Conservation (phyloP, 2,888 invertebrate genomes). For the Drosophila paranaensis region DNA sequence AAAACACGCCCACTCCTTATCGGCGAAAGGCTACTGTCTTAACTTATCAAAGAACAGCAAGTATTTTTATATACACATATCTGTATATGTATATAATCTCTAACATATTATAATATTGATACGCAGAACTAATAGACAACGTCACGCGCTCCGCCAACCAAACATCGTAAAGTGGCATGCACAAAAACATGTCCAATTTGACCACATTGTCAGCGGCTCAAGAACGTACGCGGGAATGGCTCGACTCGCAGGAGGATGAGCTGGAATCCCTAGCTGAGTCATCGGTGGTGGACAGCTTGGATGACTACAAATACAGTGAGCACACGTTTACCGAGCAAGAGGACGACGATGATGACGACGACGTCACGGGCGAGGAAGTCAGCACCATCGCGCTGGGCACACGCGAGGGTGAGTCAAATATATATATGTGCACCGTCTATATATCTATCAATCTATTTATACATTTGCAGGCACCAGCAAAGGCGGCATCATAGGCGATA, state of each 20-base stretch:
- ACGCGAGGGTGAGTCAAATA: conserved; percentile 44
- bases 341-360: conserved; percentile 42
- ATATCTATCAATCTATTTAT: not conserved
- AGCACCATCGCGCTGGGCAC: conserved; percentile 66
- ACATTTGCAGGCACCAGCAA: conserved; percentile 42
- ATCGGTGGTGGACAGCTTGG: conserved; percentile 73
- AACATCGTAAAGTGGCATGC: not conserved
- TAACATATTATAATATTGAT: conserved; percentile 56
- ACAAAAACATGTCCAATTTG: conserved; percentile 51
- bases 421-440: not conserved
- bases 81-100: conserved; percentile 8
- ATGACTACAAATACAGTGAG: conserved; percentile 65
- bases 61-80: conserved; percentile 8
- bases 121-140: conserved; percentile 39
- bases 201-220: conserved; percentile 41
- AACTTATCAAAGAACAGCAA: conserved; percentile 39
- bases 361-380: conserved; percentile 50
- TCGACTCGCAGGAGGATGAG: conserved; percentile 57
- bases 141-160: conserved; percentile 27
- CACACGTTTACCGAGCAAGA: conserved; percentile 47
- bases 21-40: conserved; percentile 22
- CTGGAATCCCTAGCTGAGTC: conserved; percentile 73
- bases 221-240: conserved; percentile 65
- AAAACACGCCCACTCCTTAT: conserved; percentile 54
- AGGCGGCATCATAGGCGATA: conserved; percentile 64